These are phyloP conservation scores for Acromyrmex heyeri DNA, from an alignment of 1,140 invertebrate species.

Conservation along the genomic window DNA sequence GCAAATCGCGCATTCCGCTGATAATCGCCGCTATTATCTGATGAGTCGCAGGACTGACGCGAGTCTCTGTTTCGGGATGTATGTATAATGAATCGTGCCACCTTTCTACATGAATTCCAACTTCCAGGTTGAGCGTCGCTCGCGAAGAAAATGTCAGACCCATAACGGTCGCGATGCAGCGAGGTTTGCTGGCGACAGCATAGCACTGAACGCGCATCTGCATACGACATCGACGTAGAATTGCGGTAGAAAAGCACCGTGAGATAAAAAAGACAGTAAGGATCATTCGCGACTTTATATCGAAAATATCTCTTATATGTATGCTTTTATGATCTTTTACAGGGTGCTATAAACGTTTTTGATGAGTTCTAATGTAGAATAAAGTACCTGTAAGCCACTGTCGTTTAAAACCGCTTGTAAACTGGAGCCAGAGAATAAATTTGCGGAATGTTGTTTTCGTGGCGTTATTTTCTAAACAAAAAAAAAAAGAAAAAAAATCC, in stretches of 20 bases:
- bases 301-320: not conserved
- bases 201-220: conserved; percentile 4
- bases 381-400: not conserved
- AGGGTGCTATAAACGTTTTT: not conserved
- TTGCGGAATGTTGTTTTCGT: not conserved
- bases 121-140: conserved; percentile 20
- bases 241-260: not conserved
- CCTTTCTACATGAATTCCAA: conserved; percentile 53
- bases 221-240: not conserved
- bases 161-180: not conserved
- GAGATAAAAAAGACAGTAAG: not conserved
- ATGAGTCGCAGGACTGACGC: not conserved
- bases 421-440: not conserved
- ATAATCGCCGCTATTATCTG: conserved; percentile 68
- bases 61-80: conserved; percentile 14
- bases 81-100: conserved; percentile 23
- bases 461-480: not conserved
- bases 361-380: not conserved
- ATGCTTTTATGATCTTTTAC: conserved; percentile 26
- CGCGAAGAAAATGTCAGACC: conserved; percentile 51
- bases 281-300: conserved; percentile 21
- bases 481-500: conserved; percentile 8
- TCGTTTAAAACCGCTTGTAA: conserved; percentile 16
- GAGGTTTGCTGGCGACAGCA: conserved; percentile 9
- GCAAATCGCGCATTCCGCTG: conserved; percentile 52